Evolutionary conservation across 2,888 invertebrate genomes (phyloP).

Genomic region (Dioctria rufipes): DNA sequence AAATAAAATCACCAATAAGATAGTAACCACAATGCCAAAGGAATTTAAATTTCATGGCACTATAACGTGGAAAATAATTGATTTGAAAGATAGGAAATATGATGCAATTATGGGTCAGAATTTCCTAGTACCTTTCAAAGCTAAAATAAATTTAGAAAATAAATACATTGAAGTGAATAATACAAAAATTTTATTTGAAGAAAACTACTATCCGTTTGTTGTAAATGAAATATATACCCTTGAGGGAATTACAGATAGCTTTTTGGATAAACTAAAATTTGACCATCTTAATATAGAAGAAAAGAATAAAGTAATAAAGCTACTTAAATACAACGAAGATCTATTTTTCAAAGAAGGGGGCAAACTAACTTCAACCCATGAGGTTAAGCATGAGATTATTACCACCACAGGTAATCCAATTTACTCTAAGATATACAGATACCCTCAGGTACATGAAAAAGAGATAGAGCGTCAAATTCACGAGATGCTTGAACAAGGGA

Average conservation of each 20-base stretch:
- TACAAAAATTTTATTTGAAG: no score
- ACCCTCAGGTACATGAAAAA: slow-evolving; percentile 56
- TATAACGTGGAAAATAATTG: no score
- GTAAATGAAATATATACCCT: slow-evolving; percentile 10
- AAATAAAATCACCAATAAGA: no score
- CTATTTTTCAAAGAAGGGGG: slow-evolving; percentile 31
- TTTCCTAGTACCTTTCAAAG: no score
- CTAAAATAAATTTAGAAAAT: no score
- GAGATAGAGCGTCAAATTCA: slow-evolving; percentile 53
- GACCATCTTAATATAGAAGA: slow-evolving; percentile 21
- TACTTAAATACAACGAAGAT: slow-evolving; percentile 48
- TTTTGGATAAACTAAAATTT: slow-evolving; percentile 8
- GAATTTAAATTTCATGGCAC: no score
- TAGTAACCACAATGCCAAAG: no score
- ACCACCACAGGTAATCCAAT: slow-evolving; percentile 53
- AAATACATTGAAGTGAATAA: no score
- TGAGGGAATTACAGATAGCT: background rate
- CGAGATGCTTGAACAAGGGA: no score
- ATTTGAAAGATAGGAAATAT: no score
- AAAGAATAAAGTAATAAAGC: slow-evolving; percentile 7
- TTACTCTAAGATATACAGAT: slow-evolving; percentile 56
- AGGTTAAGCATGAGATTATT: slow-evolving; percentile 55
- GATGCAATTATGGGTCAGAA: no score
- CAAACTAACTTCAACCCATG: slow-evolving; percentile 50
- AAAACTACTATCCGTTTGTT: background rate